phyloP scores from a whole-genome alignment of 2,113 vertebrate genomes.

The Carassius gibelio region DNA sequence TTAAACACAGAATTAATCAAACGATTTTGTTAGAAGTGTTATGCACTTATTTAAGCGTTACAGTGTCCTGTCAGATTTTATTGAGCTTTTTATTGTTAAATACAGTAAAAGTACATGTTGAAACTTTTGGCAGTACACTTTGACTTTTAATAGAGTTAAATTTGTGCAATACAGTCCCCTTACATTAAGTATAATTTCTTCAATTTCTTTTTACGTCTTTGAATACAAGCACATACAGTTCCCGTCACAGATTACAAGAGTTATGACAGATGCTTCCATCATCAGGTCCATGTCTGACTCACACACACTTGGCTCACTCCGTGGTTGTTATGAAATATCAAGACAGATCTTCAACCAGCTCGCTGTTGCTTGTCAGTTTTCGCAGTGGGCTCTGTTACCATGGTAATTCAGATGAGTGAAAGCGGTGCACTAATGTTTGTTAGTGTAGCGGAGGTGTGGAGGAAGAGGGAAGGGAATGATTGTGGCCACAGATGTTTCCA shows the following conservation, averaged over 20 bases:
- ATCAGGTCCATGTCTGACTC: slow-evolving; percentile 59
- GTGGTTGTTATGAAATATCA: slow-evolving; percentile 73
- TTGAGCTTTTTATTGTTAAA: neutral
- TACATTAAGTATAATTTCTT: neutral
- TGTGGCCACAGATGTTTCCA: slow-evolving; percentile 56
- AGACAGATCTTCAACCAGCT: slow-evolving; percentile 65
- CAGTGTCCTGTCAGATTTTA: neutral
- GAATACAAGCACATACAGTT: slow-evolving; percentile 62
- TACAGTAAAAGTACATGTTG: neutral
- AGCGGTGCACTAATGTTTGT: slow-evolving; percentile 58
- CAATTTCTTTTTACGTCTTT: neutral
- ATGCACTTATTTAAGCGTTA: neutral
- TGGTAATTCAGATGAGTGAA: slow-evolving; percentile 67
- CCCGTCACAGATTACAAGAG: slow-evolving; percentile 64
- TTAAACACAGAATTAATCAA: neutral
- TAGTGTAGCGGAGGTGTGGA: neutral
- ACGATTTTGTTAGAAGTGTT: neutral
- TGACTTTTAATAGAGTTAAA: neutral
- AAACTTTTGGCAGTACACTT: neutral
- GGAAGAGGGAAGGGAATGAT: slow-evolving; percentile 45
- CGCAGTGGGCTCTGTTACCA: slow-evolving; percentile 72
- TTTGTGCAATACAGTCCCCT: neutral
- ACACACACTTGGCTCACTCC: slow-evolving; percentile 58
- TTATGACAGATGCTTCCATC: slow-evolving; percentile 65
- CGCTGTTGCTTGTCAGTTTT: slow-evolving; percentile 63